Conservation (phyloP, 2,797 vertebrate species). For the Macrochelys suwanniensis region DNA sequence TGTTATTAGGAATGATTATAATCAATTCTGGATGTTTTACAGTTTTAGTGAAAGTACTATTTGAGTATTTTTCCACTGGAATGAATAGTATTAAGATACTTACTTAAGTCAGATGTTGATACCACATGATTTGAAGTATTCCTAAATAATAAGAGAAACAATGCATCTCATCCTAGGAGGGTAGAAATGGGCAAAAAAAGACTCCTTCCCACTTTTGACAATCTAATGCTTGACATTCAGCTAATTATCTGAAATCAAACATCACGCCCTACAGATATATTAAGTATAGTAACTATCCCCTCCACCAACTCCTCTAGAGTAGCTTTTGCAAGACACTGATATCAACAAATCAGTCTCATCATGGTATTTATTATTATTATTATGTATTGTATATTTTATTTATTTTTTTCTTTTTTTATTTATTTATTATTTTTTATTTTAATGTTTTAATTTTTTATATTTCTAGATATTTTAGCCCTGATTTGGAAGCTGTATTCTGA, state of each 20-base stretch:
- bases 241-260: background rate
- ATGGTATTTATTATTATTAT: background rate
- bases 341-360: background rate
- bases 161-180: rapidly evolving
- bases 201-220: background rate
- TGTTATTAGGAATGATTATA: background rate
- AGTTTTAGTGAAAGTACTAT: background rate
- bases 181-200: background rate
- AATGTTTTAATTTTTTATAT: background rate
- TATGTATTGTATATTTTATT: background rate
- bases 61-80: background rate
- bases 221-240: background rate
- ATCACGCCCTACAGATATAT: rapidly evolving
- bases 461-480: background rate
- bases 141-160: background rate
- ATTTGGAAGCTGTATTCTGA: background rate
- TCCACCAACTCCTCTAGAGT: background rate
- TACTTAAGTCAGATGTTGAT: background rate
- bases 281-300: background rate
- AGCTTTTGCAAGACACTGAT: background rate
- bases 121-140: background rate
- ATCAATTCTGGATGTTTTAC: background rate
- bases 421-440: background rate
- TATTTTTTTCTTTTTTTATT: background rate
- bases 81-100: background rate